Evolutionary conservation across 2,797 vertebrate genomes (phyloP), one percentile per base, ranked within the genome.

Genomic region (Fistularia commersonii): DNA sequence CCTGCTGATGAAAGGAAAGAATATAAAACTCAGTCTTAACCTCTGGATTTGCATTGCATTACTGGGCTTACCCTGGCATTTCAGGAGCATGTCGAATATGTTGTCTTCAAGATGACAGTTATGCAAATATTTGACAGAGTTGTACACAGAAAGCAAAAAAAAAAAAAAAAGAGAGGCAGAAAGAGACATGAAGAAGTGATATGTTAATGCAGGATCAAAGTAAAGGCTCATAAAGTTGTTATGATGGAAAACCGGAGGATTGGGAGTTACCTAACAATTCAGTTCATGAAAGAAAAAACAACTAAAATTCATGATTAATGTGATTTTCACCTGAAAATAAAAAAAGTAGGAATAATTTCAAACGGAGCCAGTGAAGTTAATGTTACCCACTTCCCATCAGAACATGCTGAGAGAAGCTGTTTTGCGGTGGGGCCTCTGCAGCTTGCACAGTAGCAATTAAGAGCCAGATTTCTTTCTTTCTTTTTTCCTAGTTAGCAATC

Each of bases 31-130:
- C 50, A 14, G 14, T 40, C 8, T 46, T 37, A 58, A 45, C 51
- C 45, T 42, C 14, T 37, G 46, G 61, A 84, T 87, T 87, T 86
- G 86, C 86, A 84, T 84, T 32, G 11, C 45, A 51, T 41, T 41
- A 53, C 38, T 38, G 12, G 13, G 8, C 70, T 74, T n/a, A 63
- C 51, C 8, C 39, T 78, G 68, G 66, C 62, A 68, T 47, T 15
- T 11, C 32, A 69, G 57, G 9, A 49, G 44, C 57, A 23, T 47
- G 11, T 63, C 41, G 33, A 48, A 7, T 61, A 53, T 10, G 32
- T 72, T 72, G 60, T 64, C 51, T 48, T 71, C 48, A 78, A 71
- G 13, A 47, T 69, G 79, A 82, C 84, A 82, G 86, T 88, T 87
- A 87, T 87, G 85, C 84, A 88, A 88, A 88, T 87, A 56, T 71